phyloP scores from a whole-genome alignment of 2,113 vertebrate species.

The Rhinolophus sinicus region DNA sequence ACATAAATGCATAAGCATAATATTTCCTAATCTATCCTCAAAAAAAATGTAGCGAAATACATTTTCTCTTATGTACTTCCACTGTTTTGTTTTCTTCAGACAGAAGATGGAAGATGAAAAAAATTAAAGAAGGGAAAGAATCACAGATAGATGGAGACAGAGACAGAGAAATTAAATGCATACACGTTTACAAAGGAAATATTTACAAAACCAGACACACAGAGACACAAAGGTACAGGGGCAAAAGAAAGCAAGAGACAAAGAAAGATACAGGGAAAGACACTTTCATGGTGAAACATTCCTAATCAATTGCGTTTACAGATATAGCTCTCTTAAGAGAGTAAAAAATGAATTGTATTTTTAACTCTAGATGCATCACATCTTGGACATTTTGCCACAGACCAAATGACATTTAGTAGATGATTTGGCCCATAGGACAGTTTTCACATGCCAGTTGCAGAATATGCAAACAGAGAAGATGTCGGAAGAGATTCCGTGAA shows the following conservation, averaged over 20 bases:
- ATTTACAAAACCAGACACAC: neutral
- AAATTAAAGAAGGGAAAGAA: neutral
- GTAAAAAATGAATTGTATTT: slow-evolving; percentile 2
- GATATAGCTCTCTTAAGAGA: neutral
- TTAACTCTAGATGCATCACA: slow-evolving; percentile 28
- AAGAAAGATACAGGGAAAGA: neutral
- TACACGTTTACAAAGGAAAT: neutral
- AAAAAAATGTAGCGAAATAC: neutral
- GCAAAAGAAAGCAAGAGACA: neutral
- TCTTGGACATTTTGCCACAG: slow-evolving; percentile 8
- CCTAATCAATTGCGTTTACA: neutral
- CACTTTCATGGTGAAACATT: neutral
- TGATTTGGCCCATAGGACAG: neutral
- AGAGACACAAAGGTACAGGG: neutral
- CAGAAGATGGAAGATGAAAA: neutral
- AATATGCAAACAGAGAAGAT: neutral
- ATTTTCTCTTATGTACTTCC: neutral
- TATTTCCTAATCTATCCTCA: neutral
- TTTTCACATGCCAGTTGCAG: neutral
- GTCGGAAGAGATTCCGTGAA: neutral
- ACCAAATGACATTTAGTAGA: slow-evolving; percentile 43
- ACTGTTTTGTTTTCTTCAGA: neutral
- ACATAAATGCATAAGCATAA: neutral
- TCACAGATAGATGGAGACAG: slow-evolving; percentile 1
- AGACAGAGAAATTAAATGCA: neutral